Base-by-base conservation (phyloP, 2,797 vertebrate species). In the Luscinia luscinia region DNA sequence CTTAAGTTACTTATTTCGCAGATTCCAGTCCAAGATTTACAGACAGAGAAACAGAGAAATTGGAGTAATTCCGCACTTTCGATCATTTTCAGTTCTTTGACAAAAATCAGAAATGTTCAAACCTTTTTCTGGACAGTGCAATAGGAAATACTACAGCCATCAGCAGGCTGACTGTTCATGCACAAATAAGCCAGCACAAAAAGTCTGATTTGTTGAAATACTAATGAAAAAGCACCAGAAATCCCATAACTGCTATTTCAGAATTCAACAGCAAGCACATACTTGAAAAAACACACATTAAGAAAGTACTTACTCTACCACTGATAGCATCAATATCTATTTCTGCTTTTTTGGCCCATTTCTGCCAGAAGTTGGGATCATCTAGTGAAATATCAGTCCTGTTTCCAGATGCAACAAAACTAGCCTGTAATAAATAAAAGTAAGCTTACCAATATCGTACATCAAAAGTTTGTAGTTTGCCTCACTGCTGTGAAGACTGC, bases 311-410 rank as follows among this genome's bases (percentile, higher is more conserved):
- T 98, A 99, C 99, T 98, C 99, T 98, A 91, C 99, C 99, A 78
- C 99, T 99, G 95, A 99, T 98, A 66, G 98, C 98, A 11, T 99
- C 99, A 79, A 99, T 97, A 96, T 99, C 99, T 84, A 99, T 99
- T 98, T 99, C 99, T 70, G 99, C 99, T 94, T 99, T 99, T 98
- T 99, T 99, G 57, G 99, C 99, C 99, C 99, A 99, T 96, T 99
- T 99, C 96, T 99, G 99, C 99, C 99, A 99, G 98, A 99, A 99
- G 97, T 99, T 99, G 23, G 99, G 99, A 97, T 99, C 99, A 95
- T 99, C 99, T 97, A 99, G 98, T 64, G 99, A 98, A 97, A 99
- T 99, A 97, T 99, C 99, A 93, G 99, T 99, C 95, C 99, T 98
- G 96, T 99, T 99, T 97, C 99, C 99, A 74, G 99, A 99, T 61